These are phyloP conservation scores for Leptodactylus fallax DNA, from an alignment of 2,797 vertebrate species.

Conservation along the genomic window DNA sequence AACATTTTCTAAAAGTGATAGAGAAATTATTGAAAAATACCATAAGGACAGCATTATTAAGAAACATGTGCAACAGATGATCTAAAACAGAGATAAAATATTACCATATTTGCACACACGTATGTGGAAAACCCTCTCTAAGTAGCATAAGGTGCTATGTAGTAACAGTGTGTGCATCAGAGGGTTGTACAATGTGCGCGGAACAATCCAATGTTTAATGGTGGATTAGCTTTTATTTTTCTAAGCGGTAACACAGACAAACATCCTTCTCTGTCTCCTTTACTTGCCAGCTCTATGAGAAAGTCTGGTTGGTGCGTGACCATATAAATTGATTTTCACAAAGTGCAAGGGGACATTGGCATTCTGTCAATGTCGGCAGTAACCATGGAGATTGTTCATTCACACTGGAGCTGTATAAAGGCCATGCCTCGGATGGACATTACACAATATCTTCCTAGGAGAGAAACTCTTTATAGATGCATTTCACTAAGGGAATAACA, in stretches of 20 bases:
- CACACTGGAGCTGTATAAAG: conserved; percentile 19
- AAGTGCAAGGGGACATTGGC: conserved; percentile 42
- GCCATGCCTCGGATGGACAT: conserved; percentile 17
- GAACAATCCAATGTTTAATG: background rate
- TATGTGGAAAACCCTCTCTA: background rate
- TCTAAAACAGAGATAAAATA: background rate
- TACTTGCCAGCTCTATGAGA: background rate
- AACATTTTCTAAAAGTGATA: too few relatives aligned
- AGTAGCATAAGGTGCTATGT: background rate
- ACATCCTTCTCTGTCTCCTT: background rate
- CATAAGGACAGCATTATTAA: background rate
- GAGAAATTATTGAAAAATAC: too few relatives aligned
- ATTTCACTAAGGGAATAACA: background rate
- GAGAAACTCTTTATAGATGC: too few relatives aligned
- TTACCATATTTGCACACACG: background rate
- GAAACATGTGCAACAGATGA: background rate
- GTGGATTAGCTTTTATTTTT: background rate
- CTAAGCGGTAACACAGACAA: background rate
- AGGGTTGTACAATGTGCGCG: background rate
- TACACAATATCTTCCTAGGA: background rate
- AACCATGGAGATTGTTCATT: conserved; percentile 35
- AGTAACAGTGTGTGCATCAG: background rate
- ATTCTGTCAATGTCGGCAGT: conserved; percentile 52
- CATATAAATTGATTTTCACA: conserved; percentile 23
- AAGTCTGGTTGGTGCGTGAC: conserved; percentile 11